Conservation (phyloP, 37 sponge, comb jelly and placozoan species). For the Hexactinellida sp. region DNA sequence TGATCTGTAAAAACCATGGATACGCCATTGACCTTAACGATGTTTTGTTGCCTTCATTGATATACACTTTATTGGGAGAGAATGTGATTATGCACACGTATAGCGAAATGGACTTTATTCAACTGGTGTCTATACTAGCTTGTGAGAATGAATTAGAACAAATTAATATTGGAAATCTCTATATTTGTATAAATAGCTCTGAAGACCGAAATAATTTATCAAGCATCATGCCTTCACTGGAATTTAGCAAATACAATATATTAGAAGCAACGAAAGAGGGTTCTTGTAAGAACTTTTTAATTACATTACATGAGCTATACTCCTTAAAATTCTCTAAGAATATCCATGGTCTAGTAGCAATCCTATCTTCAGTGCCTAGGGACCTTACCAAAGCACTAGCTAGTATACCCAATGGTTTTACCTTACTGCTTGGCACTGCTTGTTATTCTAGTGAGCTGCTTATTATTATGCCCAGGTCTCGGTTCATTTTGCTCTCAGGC, state of each 20-base stretch:
- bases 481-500: neutral
- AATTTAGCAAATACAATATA: neutral
- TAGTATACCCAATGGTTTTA: neutral
- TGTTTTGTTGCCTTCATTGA: neutral
- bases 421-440: neutral
- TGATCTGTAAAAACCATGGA: neutral
- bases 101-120: neutral
- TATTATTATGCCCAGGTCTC: neutral
- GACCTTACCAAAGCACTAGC: neutral
- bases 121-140: neutral
- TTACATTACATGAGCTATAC: neutral
- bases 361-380: neutral
- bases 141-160: neutral
- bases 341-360: neutral
- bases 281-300: neutral
- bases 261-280: neutral
- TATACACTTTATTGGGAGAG: neutral
- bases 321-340: neutral
- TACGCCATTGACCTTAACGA: neutral
- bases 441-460: neutral
- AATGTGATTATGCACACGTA: neutral
- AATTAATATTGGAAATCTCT: neutral
- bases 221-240: neutral
- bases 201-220: neutral
- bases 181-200: neutral